These are phyloP conservation scores for Strix uralensis DNA, from an alignment of 2,113 vertebrate genomes.

Conservation along the genomic window DNA sequence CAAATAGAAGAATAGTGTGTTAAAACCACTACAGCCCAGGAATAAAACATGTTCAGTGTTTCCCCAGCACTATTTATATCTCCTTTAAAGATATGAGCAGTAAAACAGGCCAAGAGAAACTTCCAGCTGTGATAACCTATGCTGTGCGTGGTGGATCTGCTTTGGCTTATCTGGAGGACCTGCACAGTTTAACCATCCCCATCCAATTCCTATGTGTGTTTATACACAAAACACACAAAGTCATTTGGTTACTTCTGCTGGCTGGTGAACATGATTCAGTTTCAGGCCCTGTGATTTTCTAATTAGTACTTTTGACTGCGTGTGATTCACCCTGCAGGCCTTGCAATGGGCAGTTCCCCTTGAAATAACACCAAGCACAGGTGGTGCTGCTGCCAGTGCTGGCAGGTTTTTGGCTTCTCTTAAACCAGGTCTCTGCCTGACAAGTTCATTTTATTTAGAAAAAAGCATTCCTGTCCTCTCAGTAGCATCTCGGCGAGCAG, in stretches of 20 bases:
- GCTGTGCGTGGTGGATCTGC: not conserved
- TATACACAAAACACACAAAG: no score
- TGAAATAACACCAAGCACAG: rapidly evolving
- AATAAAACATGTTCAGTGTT: not conserved
- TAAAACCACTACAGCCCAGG: not conserved
- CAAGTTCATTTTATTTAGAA: not conserved
- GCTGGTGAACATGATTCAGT: not conserved
- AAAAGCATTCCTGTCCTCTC: not conserved
- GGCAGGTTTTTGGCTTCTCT: not conserved
- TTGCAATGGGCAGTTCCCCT: not conserved
- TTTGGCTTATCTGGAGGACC: not conserved
- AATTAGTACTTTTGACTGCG: not conserved
- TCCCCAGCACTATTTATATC: not conserved
- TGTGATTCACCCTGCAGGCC: not conserved
- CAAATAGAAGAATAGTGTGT: not conserved
- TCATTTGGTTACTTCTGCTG: not conserved
- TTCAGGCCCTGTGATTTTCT: not conserved
- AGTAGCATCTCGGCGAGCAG: not conserved
- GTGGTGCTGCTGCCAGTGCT: not conserved
- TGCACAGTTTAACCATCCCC: not conserved
- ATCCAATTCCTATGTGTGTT: not conserved
- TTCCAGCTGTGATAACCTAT: not conserved
- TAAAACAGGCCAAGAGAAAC: not conserved
- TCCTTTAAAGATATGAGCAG: not conserved
- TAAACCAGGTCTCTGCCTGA: not conserved